These are phyloP conservation scores for Cheilosia pagana DNA, from an alignment of 2,888 invertebrate species.

Conservation along the genomic window DNA sequence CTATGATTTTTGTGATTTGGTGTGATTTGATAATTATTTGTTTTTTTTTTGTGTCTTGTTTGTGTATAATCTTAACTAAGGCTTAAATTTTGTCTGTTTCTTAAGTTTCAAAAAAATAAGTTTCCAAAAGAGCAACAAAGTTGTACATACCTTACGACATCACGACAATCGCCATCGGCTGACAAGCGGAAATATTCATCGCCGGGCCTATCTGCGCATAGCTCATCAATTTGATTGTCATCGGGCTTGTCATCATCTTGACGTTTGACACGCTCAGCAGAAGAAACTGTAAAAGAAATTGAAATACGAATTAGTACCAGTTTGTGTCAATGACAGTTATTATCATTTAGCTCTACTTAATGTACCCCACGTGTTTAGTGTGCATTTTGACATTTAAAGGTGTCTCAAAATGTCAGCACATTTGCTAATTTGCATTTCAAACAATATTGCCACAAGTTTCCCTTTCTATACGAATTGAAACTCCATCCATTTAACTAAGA, in stretches of 20 bases:
- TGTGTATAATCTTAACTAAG: constrained; percentile 22
- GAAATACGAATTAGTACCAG: constrained; percentile 3
- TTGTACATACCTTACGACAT: constrained; percentile 92
- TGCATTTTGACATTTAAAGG: no score
- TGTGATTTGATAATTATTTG: constrained; percentile 53
- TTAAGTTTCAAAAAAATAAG: constrained; percentile 13
- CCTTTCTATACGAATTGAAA: not conserved
- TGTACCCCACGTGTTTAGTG: no score
- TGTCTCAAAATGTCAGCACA: not conserved
- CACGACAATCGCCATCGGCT: constrained; percentile 94
- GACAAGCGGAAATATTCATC: constrained; percentile 96
- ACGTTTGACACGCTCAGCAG: constrained; percentile 85
- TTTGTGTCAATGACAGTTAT: not conserved
- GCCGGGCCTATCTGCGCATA: constrained; percentile 93
- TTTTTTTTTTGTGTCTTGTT: constrained; percentile 63
- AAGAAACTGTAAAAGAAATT: constrained; percentile 82
- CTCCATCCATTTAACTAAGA: constrained; percentile 12
- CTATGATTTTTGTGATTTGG: constrained; percentile 84
- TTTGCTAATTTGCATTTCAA: constrained; percentile 27
- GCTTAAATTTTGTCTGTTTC: constrained; percentile 30
- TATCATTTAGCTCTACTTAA: no score
- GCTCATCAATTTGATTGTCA: constrained; percentile 90
- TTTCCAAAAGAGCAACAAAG: not conserved
- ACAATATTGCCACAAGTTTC: constrained; percentile 13
- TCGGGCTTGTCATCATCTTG: constrained; percentile 87